Base-by-base conservation (phyloP, 30 jellyfish, hydroid and myxozoan species). In the Catostylus mosaicus region DNA sequence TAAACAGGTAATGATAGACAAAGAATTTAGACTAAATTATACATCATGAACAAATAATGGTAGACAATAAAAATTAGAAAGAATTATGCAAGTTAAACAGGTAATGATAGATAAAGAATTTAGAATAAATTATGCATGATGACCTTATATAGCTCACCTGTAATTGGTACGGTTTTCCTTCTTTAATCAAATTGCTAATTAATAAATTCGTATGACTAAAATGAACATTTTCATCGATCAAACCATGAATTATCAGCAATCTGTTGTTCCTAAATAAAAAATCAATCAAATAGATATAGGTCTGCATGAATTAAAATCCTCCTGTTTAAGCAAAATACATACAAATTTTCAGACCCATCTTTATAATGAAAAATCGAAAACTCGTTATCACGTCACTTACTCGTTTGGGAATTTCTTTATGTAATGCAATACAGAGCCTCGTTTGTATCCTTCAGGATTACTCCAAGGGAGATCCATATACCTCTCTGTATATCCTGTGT, bases 401-500 rank as follows among this genome's bases (percentile, higher is more conserved):
- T 80, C 97, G 37, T 82, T 83, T 0, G 97, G 97, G 77, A 87
- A 86, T 19, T 80, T 77, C 18, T 75, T 71, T 32, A 77, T 61
- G 79, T 84, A 92, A 16, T 65, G 35, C 22, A 92, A 85, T 20
- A 92, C 98, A 0, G 98, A 91, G 47, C 98, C 96, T 30, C 71
- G 82, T 23, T 73, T 73, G 69, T 91, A 91, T 3, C 95, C 98
- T 7, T 80, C 85, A 11, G 86, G 75, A 32, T 91, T 91, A 61
- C 54, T 79, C 61, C 56, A 50, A 23, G 98, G 98, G 27, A 82
- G 67, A 56, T 64, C 88, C 95, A 91, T 91, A 60, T 91, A 91
- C 40, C 96, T 88, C 67, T 91, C 98, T 50, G 98, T 92, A 87
- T 92, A 92, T 67, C 97, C 98, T 59, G 98, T 91, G 88, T 91